Evolutionary conservation across 2,888 invertebrate genomes (phyloP).

Genomic region (Dasysyrphus tricinctus): DNA sequence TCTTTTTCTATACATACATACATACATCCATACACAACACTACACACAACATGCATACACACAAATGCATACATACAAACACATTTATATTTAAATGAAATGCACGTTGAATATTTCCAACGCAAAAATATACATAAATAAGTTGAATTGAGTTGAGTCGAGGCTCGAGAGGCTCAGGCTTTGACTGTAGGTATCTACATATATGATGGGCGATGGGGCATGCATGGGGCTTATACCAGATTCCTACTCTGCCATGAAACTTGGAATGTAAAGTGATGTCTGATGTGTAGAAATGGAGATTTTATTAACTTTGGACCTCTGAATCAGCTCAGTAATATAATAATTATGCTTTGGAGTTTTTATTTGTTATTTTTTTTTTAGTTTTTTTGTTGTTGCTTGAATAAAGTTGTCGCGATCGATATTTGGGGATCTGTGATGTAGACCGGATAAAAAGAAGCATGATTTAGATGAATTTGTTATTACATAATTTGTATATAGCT

Average conservation of each 20-base stretch:
- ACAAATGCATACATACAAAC: not conserved
- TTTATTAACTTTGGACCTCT: constrained; percentile 3
- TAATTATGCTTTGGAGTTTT: not conserved
- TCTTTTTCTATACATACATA: not conserved
- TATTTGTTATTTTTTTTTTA: not conserved
- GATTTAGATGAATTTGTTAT: not conserved
- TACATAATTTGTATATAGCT: not conserved
- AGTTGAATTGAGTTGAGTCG: not conserved
- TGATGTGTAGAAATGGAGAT: constrained; percentile 18
- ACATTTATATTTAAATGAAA: constrained; percentile 2
- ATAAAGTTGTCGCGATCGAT: not conserved
- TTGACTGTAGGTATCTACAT: not conserved
- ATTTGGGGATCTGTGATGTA: not conserved
- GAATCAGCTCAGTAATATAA: constrained; percentile 4
- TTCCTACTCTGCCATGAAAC: not conserved
- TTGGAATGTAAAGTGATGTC: constrained; percentile 12
- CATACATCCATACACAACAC: not conserved
- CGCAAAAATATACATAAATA: constrained; percentile 7
- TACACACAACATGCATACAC: no score
- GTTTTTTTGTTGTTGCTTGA: not conserved
- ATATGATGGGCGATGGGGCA: not conserved
- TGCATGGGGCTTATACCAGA: not conserved
- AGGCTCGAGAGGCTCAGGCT: not conserved
- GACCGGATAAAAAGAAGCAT: not conserved
- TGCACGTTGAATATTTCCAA: constrained; percentile 21